Base-by-base conservation (phyloP, 2,113 vertebrate genomes). In the Bothrops jararaca region DNA sequence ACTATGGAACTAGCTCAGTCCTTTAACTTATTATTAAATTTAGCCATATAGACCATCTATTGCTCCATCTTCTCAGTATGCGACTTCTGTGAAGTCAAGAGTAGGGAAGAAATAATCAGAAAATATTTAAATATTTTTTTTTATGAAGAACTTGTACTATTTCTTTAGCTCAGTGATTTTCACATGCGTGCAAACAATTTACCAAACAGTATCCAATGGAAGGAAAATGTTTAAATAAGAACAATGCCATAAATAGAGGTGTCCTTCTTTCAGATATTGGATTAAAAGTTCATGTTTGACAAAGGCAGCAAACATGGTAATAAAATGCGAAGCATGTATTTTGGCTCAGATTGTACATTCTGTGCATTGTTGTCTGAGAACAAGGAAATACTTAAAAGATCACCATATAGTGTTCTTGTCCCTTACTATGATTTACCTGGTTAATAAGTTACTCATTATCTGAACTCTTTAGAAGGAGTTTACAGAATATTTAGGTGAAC, bases 281-380 rank as follows among this genome's bases (percentile, higher is more conserved):
- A 86, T 20, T 29, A 34, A 60, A 42, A 69, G 85, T 54, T 88
- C 86, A 89, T 90, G 56, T 48, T 88, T 86, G 85, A 95, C 48
- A 93, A 58, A 13, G 93, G 60, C n/a, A 69, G 2, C 24, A 95
- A 95, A 94, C 56, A 20, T 91, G 86, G 90, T 89, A 1, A 94
- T 91, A 85, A 94, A 94, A 95, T 92, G 93, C 90, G 85, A 92
- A 54, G 94, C 93, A 95, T 93, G 93, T 88, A 90, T 95, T 50
- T 88, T 92, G 85, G 57, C 93, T 93, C 94, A 26, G 85, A 93
- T 57, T 34, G 80, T 94, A 94, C 93, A 94, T 95, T 96, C 95
- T 91, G 34, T 94, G 58, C 69, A 94, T 88, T n/a, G 52, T 54
- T 88, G 94, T 95, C 89, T 92, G 95, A 95, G 93, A 95, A 95